Conservation (phyloP, 2,888 invertebrate species). For the Eristalis tenax region DNA sequence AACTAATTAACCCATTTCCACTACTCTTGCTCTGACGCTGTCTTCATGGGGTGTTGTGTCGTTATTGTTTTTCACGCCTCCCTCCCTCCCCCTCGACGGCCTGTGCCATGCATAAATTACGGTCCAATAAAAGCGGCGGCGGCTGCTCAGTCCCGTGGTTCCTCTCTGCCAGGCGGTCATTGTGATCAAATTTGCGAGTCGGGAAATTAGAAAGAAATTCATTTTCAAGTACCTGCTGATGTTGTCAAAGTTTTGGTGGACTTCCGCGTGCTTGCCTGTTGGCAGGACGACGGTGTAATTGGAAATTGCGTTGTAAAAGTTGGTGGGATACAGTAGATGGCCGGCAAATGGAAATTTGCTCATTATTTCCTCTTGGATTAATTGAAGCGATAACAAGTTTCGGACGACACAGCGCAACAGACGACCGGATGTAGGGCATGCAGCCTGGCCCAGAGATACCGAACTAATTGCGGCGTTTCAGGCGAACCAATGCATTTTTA, state of each 20-base stretch:
- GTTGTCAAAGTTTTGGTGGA: conserved; percentile 7
- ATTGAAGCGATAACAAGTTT: neutral
- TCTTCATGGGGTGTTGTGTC: neutral
- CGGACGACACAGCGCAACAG: neutral
- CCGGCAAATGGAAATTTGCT: neutral
- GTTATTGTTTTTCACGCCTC: neutral
- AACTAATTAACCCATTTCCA: conserved; percentile 57
- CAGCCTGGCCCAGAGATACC: no score
- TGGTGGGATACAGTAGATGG: neutral
- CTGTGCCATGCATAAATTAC: neutral
- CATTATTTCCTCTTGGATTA: neutral
- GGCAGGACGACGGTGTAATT: neutral
- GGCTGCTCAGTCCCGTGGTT: no score
- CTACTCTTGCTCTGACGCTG: neutral
- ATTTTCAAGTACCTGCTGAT: conserved; percentile 4
- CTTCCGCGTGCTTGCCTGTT: neutral
- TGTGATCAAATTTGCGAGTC: neutral
- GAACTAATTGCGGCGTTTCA: no score
- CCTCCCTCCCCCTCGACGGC: neutral
- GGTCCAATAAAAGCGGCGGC: neutral
- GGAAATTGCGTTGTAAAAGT: neutral
- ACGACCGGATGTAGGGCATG: no score
- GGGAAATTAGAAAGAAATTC: conserved; percentile 16
- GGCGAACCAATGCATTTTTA: no score
- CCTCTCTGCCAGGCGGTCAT: neutral